Evolutionary conservation across 2,797 vertebrate genomes (phyloP).

Genomic region (Pteronotus mesoamericanus): DNA sequence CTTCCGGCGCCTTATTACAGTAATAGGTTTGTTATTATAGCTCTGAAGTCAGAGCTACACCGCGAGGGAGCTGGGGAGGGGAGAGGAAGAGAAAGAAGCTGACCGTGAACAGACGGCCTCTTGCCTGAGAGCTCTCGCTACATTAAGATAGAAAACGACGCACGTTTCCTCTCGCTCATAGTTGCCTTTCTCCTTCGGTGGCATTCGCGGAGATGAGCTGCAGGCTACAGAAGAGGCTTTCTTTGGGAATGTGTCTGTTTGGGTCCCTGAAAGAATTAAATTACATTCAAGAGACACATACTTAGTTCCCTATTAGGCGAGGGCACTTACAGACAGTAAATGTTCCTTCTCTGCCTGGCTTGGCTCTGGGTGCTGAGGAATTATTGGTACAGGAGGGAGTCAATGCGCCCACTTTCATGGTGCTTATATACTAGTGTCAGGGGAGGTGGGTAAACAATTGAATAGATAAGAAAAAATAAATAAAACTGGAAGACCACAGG

Average conservation of each 20-base stretch:
- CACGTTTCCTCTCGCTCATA: rapidly evolving
- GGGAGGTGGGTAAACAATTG: not conserved
- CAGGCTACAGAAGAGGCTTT: not conserved
- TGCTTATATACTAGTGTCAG: not conserved
- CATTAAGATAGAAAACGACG: not conserved
- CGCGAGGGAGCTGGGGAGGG: not conserved
- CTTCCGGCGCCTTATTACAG: not conserved
- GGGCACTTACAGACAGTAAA: not conserved
- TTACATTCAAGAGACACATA: not conserved
- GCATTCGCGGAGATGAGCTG: not conserved
- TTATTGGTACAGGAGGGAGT: not conserved
- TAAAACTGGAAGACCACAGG: not conserved
- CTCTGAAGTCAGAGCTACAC: not conserved
- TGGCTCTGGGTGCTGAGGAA: not conserved
- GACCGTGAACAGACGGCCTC: not conserved
- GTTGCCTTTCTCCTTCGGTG: not conserved
- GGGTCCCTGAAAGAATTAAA: not conserved
- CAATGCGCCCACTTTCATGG: not conserved
- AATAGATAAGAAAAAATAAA: not conserved
- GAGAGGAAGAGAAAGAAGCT: not conserved
- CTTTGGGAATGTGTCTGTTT: not conserved
- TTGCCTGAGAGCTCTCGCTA: not conserved
- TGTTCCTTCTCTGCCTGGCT: not conserved
- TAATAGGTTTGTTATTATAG: constrained; percentile 22
- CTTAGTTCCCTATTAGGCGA: not conserved